These are phyloP conservation scores for Trachelus troglodyta DNA, from an alignment of 2,888 invertebrate genomes.

Conservation along the genomic window DNA sequence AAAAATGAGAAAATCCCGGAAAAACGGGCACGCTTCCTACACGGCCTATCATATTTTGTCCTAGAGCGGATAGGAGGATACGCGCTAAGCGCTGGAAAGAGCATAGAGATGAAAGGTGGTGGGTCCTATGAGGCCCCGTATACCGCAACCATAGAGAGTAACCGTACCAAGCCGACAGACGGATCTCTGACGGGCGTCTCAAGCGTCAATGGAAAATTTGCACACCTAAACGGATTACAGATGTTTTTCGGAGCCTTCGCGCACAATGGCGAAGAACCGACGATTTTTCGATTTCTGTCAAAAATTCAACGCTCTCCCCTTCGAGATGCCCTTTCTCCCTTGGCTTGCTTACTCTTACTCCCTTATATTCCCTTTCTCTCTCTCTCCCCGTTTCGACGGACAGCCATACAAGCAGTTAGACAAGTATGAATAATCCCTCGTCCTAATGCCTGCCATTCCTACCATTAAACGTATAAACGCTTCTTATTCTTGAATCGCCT, in stretches of 20 bases:
- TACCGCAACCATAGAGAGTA: too few relatives aligned
- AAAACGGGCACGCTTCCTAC: not conserved
- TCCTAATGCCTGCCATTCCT: conserved; percentile 34
- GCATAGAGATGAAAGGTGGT: too few relatives aligned
- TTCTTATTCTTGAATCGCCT: not conserved
- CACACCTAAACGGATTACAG: conserved; percentile 67
- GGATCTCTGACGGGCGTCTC: conserved; percentile 7
- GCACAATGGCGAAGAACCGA: conserved; percentile 37
- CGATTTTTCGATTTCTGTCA: conserved; percentile 24
- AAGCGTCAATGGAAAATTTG: conserved; percentile 61
- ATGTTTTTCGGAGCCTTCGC: conserved; percentile 56
- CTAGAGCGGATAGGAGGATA: too few relatives aligned
- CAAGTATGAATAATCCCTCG: conserved; percentile 46
- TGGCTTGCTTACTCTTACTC: not conserved
- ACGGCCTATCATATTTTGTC: not conserved
- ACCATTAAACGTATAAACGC: conserved; percentile 15
- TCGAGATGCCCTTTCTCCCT: too few relatives aligned
- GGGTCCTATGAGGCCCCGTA: too few relatives aligned
- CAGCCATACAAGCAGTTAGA: not conserved
- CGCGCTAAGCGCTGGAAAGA: too few relatives aligned
- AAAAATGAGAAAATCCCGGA: conserved; percentile 14
- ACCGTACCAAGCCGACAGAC: conserved; percentile 1
- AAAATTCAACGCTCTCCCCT: conserved; percentile 12
- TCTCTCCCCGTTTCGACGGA: too few relatives aligned
- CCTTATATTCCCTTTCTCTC: too few relatives aligned